Evolutionary conservation across 2,797 vertebrate genomes (phyloP).

Genomic region (Labeo calbasu): DNA sequence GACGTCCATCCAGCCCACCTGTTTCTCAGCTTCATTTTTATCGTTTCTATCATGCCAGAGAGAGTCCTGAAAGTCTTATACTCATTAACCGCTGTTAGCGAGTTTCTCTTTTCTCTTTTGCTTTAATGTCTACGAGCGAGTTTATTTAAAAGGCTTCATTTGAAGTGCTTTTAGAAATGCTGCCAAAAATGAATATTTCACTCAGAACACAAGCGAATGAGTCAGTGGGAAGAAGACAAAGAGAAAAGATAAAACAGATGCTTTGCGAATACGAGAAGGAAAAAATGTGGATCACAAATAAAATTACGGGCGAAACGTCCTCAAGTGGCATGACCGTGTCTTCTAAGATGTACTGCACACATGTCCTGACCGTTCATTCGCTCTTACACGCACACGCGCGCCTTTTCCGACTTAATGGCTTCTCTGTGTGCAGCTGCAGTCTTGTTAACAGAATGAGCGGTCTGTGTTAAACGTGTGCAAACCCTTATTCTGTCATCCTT

Average conservation of each 20-base stretch:
- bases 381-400: conserved; percentile 20
- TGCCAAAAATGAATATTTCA: conserved; percentile 51
- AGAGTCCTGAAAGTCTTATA: conserved; percentile 18
- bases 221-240: conserved; percentile 44
- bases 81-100: conserved; percentile 4
- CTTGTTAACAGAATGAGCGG: conserved; percentile 82
- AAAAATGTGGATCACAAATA: conserved; percentile 30
- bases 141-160: conserved; percentile 29
- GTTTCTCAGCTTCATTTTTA: conserved; percentile 20
- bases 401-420: conserved; percentile 74
- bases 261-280: neutral
- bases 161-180: conserved; percentile 7
- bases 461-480: conserved; percentile 82
- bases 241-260: conserved; percentile 40
- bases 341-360: conserved; percentile 42
- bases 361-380: conserved; percentile 22
- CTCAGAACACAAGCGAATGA: conserved; percentile 13
- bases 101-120: neutral
- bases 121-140: conserved; percentile 22
- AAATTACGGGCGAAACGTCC: conserved; percentile 9
- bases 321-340: conserved; percentile 20
- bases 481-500: conserved; percentile 67
- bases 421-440: conserved; percentile 83
- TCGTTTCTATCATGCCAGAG: conserved; percentile 2
- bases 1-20: conserved; percentile 33